Base-by-base conservation (phyloP, 1,140 invertebrate genomes). In the Lasioglossum baleicum region DNA sequence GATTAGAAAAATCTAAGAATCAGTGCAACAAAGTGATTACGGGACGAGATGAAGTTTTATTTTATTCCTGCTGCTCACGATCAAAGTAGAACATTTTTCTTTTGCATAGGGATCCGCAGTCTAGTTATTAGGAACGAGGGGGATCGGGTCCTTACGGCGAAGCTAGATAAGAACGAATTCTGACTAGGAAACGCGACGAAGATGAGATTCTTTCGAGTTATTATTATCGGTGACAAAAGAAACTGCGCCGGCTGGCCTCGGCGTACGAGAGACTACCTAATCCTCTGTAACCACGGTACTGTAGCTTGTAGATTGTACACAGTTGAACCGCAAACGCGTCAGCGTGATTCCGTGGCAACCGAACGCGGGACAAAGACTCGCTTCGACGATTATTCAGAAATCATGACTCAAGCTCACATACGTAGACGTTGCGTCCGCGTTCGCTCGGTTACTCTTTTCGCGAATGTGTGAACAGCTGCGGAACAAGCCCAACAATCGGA, bases 301-400 rank as follows among this genome's bases (percentile, higher is more conserved):
- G 26, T 56, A 56, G 15, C 15, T 20, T 20, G 15, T 20, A 56
- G 15, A 20, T 31, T 13, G 42, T 31, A 7, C 40, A 42, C 26
- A 44, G 7, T 2, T 11, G 42, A 42, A 58, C 22, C 44, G 66
- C n/a, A 67, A 42, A 66, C 31, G 78, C 78, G 72, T 80, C 63
- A 53, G 67, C 81, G 74, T 56, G 75, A 53, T 79, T 80, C 61
- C 71, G 48, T 64, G 53, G 76, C 67, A 66, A 81, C 74, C 58
- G 75, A 75, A 77, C 53, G 58, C 53, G 22, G 65, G 51, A 81
- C 79, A 81, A 83, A 85, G 75, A 84, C 71, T 76, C 53, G 64
- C 73, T 69, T 61, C 31, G 58, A 65, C 58, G 85, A 88, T 88
- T 88, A 89, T 88, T 87, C 88, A 87, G 75, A 86, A 87, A 73